These are phyloP conservation scores for Lysandra coridon DNA, from an alignment of 2,888 invertebrate genomes.

Conservation along the genomic window DNA sequence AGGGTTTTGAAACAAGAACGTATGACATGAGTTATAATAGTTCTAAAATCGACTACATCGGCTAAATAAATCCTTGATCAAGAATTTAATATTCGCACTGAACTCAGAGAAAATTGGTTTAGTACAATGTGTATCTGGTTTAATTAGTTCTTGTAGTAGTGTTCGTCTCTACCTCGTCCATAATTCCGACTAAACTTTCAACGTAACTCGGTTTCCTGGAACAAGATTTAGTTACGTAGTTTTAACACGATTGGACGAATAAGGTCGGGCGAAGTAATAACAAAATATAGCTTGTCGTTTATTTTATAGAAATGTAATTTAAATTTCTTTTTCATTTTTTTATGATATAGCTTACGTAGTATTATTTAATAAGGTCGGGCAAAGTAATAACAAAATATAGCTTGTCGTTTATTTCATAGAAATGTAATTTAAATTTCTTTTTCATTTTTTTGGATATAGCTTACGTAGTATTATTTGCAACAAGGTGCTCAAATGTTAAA, in stretches of 20 bases:
- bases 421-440: conserved; percentile 1
- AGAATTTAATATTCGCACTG: neutral
- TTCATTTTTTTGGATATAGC: neutral
- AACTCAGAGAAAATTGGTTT: neutral
- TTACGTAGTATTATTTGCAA: neutral
- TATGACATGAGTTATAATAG: neutral
- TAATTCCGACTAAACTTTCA: conserved; percentile 5
- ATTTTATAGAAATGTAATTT: neutral
- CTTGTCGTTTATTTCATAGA: neutral
- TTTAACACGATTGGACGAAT: neutral
- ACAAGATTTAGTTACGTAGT: conserved; percentile 25
- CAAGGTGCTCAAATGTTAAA: neutral
- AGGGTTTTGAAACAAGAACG: neutral
- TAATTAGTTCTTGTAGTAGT: conserved; percentile 4
- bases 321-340: neutral
- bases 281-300: conserved; percentile 14
- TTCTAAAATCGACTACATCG: neutral
- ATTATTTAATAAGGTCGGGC: conserved; percentile 1
- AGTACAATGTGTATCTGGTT: conserved; percentile 7
- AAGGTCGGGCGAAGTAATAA: conserved; percentile 7
- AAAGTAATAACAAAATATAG: conserved; percentile 11
- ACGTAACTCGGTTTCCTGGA: conserved; percentile 17
- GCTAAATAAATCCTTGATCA: neutral
- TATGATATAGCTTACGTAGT: neutral
- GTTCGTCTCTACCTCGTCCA: neutral